Evolutionary conservation across 2,888 invertebrate genomes (phyloP).

Genomic region (Euzetes globulus): DNA sequence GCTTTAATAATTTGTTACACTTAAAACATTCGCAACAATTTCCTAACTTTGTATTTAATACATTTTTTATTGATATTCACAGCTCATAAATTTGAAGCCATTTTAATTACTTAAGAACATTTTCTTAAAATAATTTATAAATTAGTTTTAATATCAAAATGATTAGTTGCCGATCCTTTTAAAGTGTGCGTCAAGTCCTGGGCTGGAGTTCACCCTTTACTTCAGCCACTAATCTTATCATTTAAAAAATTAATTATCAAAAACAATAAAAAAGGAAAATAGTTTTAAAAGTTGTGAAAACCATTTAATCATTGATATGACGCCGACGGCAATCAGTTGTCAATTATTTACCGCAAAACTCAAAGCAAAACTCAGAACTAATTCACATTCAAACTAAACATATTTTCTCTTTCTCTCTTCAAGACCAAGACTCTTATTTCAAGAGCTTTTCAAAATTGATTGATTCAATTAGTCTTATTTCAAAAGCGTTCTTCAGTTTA

Average conservation of each 20-base stretch:
- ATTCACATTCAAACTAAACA: no score
- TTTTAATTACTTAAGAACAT: neutral
- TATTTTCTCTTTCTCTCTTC: no score
- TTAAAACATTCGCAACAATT: neutral
- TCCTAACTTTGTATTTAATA: neutral
- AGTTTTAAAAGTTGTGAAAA: neutral
- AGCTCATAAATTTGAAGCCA: neutral
- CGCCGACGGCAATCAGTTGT: neutral
- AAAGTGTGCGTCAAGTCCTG: neutral
- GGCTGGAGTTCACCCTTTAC: neutral
- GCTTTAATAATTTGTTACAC: no score
- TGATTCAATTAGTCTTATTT: no score
- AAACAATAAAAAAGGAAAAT: neutral
- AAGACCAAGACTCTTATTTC: no score
- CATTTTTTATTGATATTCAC: constrained; percentile 1
- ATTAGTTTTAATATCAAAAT: neutral
- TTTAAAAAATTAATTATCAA: neutral
- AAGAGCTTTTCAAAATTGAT: no score
- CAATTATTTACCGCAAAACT: neutral
- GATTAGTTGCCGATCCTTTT: neutral
- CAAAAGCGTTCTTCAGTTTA: no score
- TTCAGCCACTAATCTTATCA: neutral
- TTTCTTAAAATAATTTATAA: neutral
- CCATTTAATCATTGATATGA: neutral
- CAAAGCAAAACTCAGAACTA: neutral